phyloP scores from a whole-genome alignment of 2,113 vertebrate genomes.

The Edolisoma coerulescens region DNA sequence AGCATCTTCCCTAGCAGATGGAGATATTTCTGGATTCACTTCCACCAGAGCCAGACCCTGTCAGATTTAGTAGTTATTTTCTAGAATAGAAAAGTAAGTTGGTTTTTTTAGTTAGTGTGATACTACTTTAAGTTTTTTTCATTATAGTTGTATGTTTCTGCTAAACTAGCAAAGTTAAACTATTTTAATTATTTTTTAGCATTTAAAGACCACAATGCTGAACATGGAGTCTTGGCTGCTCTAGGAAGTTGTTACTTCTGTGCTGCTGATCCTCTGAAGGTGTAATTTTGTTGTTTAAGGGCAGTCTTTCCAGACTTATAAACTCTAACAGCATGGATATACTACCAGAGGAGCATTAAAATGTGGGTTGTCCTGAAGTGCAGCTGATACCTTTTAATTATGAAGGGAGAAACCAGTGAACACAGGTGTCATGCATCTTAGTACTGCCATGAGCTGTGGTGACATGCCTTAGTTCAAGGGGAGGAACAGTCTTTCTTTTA shows the following conservation, averaged over 20 bases:
- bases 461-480: accelerated
- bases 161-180: neutral
- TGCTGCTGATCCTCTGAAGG: neutral
- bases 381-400: neutral
- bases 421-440: accelerated
- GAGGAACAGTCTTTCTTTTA: neutral
- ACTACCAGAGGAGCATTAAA: neutral
- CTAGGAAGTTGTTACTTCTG: neutral
- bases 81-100: neutral
- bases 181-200: neutral
- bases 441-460: neutral
- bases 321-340: neutral
- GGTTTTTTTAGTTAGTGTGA: neutral
- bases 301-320: neutral
- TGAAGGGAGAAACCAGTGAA: neutral
- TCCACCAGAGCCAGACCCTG: neutral
- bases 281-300: neutral
- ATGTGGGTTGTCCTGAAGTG: neutral
- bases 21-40: neutral
- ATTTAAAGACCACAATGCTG: neutral
- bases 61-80: neutral
- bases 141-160: neutral
- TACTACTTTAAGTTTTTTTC: neutral
- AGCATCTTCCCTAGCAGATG: neutral
- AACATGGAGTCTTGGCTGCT: neutral